Conservation (phyloP, 2,797 vertebrate genomes). For the Cossypha dichroa region DNA sequence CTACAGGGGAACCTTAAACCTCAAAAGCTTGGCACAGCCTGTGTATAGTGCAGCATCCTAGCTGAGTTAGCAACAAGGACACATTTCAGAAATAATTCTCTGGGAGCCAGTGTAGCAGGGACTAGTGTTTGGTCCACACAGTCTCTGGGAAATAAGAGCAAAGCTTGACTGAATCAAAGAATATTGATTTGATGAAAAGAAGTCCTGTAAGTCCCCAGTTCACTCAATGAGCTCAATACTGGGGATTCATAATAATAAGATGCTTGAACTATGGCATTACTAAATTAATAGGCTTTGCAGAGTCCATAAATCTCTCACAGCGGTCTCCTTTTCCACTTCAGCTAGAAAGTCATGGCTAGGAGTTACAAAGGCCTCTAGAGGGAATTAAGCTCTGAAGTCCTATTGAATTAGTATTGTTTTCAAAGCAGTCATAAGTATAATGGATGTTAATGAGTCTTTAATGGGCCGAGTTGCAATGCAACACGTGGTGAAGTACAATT, state of each 20-base stretch:
- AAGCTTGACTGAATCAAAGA: neutral
- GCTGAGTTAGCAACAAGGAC: neutral
- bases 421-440: conserved; percentile 38
- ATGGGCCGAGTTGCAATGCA: neutral
- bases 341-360: neutral
- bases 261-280: neutral
- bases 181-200: neutral
- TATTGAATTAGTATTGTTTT: conserved; percentile 49
- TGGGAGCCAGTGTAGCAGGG: neutral
- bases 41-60: neutral
- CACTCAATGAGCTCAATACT: neutral
- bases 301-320: neutral
- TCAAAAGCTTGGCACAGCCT: neutral
- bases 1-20: neutral
- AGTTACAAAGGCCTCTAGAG: conserved; percentile 1
- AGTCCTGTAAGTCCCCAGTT: neutral
- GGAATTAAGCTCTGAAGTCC: conserved; percentile 37
- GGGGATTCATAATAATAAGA: neutral
- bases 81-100: neutral
- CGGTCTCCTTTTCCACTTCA: neutral
- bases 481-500: neutral
- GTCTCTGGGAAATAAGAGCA: neutral
- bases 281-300: neutral
- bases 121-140: neutral
- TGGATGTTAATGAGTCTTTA: conserved; percentile 19